A percentile compares a stretch with the other conserved stretches of the same genome.
These are phyloP conservation scores for Mongoloraphidia duomilia DNA, from an alignment of 2,888 invertebrate genomes.

Conservation along the genomic window DNA sequence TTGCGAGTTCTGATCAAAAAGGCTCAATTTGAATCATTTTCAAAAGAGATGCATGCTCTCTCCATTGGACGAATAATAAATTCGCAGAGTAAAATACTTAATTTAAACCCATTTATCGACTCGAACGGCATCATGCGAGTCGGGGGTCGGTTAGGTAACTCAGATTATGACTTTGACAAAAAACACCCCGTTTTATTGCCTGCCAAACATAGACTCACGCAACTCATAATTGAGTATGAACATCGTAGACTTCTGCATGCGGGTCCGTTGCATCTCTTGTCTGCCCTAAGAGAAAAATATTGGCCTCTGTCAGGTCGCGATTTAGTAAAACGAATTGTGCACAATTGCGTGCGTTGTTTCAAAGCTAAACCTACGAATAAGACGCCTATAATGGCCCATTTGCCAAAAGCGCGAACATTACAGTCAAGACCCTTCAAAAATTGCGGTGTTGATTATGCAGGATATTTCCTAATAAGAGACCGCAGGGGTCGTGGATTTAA, in stretches of 20 bases:
- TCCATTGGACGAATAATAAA: not conserved
- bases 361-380: constrained; percentile 8
- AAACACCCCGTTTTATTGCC: constrained; percentile 11
- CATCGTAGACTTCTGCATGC: constrained; percentile 13
- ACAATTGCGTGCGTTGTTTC: constrained; percentile 12
- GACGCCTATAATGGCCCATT: constrained; percentile 17
- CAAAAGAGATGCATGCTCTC: not conserved
- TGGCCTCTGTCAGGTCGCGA: constrained; percentile 10
- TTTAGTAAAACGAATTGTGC: constrained; percentile 3
- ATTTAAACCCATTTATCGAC: constrained; percentile 9
- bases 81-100: not conserved
- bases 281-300: constrained; percentile 6
- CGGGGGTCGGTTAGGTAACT: constrained; percentile 8
- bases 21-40: constrained; percentile 1
- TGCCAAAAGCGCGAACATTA: constrained; percentile 13
- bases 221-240: constrained; percentile 10
- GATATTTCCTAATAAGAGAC: constrained; percentile 13
- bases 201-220: constrained; percentile 5
- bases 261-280: constrained; percentile 10
- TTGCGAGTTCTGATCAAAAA: not conserved
- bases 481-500: too few species aligned
- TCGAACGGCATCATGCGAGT: constrained; percentile 6
- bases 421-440: constrained; percentile 10
- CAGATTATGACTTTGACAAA: constrained; percentile 5
- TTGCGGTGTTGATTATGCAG: constrained; percentile 15